Base-by-base conservation (phyloP, 2,113 vertebrate genomes). In the Pholis gunnellus region DNA sequence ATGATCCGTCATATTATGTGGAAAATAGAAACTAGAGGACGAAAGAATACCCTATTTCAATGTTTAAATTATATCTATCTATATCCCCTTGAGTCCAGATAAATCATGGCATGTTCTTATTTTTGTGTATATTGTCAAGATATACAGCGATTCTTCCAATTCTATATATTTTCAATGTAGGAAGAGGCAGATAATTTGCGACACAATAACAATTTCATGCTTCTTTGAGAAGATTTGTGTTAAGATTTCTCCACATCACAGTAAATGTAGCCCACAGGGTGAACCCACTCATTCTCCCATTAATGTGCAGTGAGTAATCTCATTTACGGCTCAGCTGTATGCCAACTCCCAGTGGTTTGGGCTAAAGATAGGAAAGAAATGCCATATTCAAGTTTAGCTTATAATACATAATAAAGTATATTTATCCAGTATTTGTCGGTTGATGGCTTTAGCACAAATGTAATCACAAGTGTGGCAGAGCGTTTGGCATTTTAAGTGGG, bases 271-370 rank as follows among this genome's bases (percentile, higher is more conserved):
- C 66, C 82, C 74, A 72, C 42, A 44, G 71, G 20, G 22, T 71
- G 74, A 81, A 85, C 81, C 38, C 60, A 34, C 40, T 77, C 61
- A 38, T 42, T 76, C 70, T 70, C 29, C 59, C 38, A 42, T 67
- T 63, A 75, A 64, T 42, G 69, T 74, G 54, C 4, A 4, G 4
- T 2, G 9, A 74, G 27, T 75, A 84, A 91, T 88, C 83, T 65
- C 10, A 42, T 91, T 85, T 79, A 78, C 56, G 48, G 36, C 67
- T 69, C 64, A 48, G 52, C 67, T 70, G n/a, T 17, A 18, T 40
- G 61, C 34, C 79, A 67, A 3, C 29, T 54, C 69, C 64, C 27
- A 40, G 0, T 57, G 57, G 36, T 52, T 71, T 42, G 6, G 40
- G 40, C 61, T 42, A 57, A 38, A 10, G 50, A 72, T 4, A 18